A percentile compares a stretch with the other conserved stretches of the same genome.
These are phyloP conservation scores for Heteronetta atricapilla DNA, from an alignment of 2,113 vertebrate species.

Conservation along the genomic window DNA sequence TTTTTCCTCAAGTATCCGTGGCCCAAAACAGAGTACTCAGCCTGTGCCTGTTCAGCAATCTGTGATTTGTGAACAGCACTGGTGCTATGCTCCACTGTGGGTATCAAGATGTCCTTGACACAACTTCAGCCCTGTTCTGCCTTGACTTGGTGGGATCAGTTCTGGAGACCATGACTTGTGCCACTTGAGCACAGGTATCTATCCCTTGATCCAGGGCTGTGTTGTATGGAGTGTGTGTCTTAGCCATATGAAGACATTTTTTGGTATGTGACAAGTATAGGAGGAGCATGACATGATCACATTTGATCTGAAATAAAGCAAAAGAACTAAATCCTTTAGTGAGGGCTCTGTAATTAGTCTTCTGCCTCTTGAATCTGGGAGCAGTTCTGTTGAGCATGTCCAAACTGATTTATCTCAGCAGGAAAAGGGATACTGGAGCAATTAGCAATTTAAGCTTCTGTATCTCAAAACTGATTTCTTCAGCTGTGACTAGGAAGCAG, in stretches of 20 bases:
- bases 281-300: not conserved
- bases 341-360: not conserved
- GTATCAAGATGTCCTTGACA: not conserved
- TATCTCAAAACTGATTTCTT: not conserved
- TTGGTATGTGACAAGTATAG: not conserved
- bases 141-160: not conserved
- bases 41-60: accelerated
- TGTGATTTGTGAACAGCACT: accelerated
- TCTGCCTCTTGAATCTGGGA: not conserved
- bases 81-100: not conserved
- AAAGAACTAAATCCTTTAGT: not conserved
- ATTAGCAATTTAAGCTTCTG: not conserved
- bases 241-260: not conserved
- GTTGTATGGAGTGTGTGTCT: not conserved
- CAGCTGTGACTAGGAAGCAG: not conserved
- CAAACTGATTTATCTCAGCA: not conserved
- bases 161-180: no score
- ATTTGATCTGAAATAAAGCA: not conserved
- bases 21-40: not conserved
- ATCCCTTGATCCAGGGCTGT: not conserved
- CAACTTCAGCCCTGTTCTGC: no score
- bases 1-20: not conserved
- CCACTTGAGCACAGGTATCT: no score
- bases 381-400: not conserved
- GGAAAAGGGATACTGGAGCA: not conserved